Conservation (phyloP, 2,888 invertebrate genomes). For the Drosophila silvestris region DNA sequence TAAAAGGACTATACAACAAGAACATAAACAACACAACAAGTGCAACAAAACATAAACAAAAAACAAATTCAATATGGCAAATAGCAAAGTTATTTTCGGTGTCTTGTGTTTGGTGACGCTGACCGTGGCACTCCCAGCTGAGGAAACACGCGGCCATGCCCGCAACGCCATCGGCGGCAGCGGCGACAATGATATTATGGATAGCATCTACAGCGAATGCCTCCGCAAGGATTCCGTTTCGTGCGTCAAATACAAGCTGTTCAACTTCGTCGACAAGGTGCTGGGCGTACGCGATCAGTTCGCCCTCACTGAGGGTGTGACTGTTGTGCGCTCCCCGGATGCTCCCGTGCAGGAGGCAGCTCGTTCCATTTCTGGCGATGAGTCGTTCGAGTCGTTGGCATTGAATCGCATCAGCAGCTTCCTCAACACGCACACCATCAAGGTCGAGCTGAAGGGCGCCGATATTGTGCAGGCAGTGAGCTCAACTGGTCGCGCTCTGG, state of each 20-base stretch:
- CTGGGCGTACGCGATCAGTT: slow-evolving; percentile 92
- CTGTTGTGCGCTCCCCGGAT: slow-evolving; percentile 91
- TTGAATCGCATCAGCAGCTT: slow-evolving; percentile 90
- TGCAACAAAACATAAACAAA: slow-evolving; percentile 44
- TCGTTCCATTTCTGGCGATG: slow-evolving; percentile 89
- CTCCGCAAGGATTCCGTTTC: slow-evolving; percentile 93
- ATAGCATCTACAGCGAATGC: slow-evolving; percentile 91
- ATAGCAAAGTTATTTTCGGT: slow-evolving; percentile 86
- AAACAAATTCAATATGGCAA: slow-evolving; percentile 83
- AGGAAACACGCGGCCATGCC: slow-evolving; percentile 88
- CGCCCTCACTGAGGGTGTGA: slow-evolving; percentile 92
- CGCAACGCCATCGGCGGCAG: slow-evolving; percentile 87
- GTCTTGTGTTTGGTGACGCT: slow-evolving; percentile 87
- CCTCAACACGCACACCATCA: slow-evolving; percentile 92
- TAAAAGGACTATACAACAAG: slow-evolving; percentile 68
- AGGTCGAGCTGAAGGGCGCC: slow-evolving; percentile 93
- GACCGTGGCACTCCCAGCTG: slow-evolving; percentile 90
- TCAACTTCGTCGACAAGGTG: slow-evolving; percentile 94
- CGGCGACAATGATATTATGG: slow-evolving; percentile 91
- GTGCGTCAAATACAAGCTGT: slow-evolving; percentile 94
- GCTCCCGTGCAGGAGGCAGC: slow-evolving; percentile 93
- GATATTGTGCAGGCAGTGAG: slow-evolving; percentile 93
- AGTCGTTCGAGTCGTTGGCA: slow-evolving; percentile 88
- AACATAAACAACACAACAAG: slow-evolving; percentile 40
- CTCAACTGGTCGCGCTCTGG: slow-evolving; percentile 92